Conservation (phyloP, 2,888 invertebrate genomes). For the Drosophila aldrichi region DNA sequence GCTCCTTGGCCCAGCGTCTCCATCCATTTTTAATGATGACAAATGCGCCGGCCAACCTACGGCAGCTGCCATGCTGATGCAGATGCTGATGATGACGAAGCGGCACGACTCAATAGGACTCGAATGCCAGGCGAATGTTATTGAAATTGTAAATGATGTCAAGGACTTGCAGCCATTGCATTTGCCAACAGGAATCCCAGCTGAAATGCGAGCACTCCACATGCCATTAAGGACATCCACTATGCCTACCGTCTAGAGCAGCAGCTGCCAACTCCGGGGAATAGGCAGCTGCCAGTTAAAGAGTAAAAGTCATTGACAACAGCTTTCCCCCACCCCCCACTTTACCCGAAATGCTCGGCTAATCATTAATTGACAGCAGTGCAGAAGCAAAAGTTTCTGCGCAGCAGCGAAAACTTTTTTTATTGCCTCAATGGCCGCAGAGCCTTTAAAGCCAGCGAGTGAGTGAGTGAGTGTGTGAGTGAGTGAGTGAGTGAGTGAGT, state of each 20-base stretch:
- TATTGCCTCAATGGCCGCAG: constrained; percentile 42
- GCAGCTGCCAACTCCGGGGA: constrained; percentile 39
- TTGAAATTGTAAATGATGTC: constrained; percentile 80
- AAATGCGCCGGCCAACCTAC: constrained; percentile 60
- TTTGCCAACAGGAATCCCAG: constrained; percentile 15
- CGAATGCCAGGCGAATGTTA: constrained; percentile 57
- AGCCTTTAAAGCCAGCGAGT: constrained; percentile 52
- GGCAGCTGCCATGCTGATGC: constrained; percentile 1
- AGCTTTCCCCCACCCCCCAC: constrained; percentile 19
- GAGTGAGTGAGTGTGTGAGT: no score
- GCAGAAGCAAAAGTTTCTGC: constrained; percentile 31
- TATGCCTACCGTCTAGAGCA: neutral
- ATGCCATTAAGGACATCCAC: constrained; percentile 50
- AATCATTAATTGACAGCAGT: constrained; percentile 51
- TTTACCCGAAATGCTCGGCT: neutral
- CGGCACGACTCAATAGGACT: constrained; percentile 44
- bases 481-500: no score
- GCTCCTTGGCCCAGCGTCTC: constrained; percentile 31
- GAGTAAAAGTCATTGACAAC: constrained; percentile 75
- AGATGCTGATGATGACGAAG: constrained; percentile 29
- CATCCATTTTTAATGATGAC: constrained; percentile 72
- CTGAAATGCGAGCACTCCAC: constrained; percentile 33
- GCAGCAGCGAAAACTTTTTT: constrained; percentile 43
- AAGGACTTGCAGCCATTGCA: constrained; percentile 69
- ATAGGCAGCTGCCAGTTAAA: constrained; percentile 71